A percentile compares a stretch with the other conserved stretches of the same genome.
Conservation (phyloP, 1,140 invertebrate species). For the Holotrichia oblita region DNA sequence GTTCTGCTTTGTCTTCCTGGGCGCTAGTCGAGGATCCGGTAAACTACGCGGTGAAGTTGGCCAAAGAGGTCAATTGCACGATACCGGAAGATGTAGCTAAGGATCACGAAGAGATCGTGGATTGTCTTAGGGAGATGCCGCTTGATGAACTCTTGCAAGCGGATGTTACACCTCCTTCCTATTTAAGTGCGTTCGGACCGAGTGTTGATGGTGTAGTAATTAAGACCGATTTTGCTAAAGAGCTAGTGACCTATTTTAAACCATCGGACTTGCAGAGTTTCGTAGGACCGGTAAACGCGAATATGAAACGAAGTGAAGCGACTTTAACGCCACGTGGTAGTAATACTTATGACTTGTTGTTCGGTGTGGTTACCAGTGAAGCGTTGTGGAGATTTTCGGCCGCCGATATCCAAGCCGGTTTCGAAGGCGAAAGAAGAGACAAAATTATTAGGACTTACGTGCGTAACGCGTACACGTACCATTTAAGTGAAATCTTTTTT, state of each 20-base stretch:
- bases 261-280: slow-evolving; percentile 74
- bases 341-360: slow-evolving; percentile 79
- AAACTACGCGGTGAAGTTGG: slow-evolving; percentile 84
- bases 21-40: slow-evolving; percentile 91
- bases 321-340: slow-evolving; percentile 57
- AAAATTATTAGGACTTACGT: slow-evolving; percentile 93
- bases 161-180: slow-evolving; percentile 84
- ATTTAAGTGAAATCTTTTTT: slow-evolving; percentile 96
- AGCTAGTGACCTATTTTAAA: slow-evolving; percentile 74
- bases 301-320: slow-evolving; percentile 69
- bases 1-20: slow-evolving; percentile 93
- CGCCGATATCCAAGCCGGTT: slow-evolving; percentile 86
- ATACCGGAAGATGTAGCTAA: slow-evolving; percentile 79
- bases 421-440: slow-evolving; percentile 88
- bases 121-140: slow-evolving; percentile 80
- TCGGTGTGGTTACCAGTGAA: slow-evolving; percentile 86
- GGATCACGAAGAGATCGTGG: slow-evolving; percentile 82
- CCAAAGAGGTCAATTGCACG: slow-evolving; percentile 86
- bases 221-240: slow-evolving; percentile 79
- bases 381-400: slow-evolving; percentile 84
- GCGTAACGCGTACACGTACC: slow-evolving; percentile 92
- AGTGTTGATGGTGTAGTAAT: slow-evolving; percentile 89
- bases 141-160: slow-evolving; percentile 80
- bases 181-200: slow-evolving; percentile 84
- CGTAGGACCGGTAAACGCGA: slow-evolving; percentile 67